Percentiles rank a stretch among this genome's conserved stretches.
Conservation (phyloP, 1,140 invertebrate genomes). For the Penaeus indicus region DNA sequence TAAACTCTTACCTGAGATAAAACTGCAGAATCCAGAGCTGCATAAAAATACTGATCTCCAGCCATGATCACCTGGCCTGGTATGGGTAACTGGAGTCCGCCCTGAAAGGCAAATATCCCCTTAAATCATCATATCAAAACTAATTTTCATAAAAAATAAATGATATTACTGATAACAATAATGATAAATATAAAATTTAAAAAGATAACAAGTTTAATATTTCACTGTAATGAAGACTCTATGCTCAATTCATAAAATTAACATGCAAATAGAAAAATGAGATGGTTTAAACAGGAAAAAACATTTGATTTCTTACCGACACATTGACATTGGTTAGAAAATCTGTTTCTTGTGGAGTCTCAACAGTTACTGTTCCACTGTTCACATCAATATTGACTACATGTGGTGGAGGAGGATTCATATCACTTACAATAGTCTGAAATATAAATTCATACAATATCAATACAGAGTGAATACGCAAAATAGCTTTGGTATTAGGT, state of each 20-base stretch:
- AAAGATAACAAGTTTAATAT: too few relatives aligned
- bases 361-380: slow-evolving; percentile 54
- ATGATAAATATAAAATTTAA: too few relatives aligned
- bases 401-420: slow-evolving; percentile 41
- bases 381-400: slow-evolving; percentile 60
- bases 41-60: slow-evolving; percentile 55
- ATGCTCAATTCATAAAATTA: background rate
- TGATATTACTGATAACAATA: background rate
- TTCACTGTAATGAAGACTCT: too few relatives aligned
- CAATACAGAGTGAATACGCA: background rate
- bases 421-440: slow-evolving; percentile 44
- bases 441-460: background rate
- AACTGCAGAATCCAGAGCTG: slow-evolving; percentile 45
- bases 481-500: background rate
- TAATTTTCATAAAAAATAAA: background rate
- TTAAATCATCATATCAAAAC: background rate
- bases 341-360: slow-evolving; percentile 48
- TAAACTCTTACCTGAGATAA: slow-evolving; percentile 37
- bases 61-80: slow-evolving; percentile 50
- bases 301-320: slow-evolving; percentile 8
- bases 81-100: slow-evolving; percentile 17
- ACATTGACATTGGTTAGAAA: slow-evolving; percentile 38
- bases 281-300: background rate
- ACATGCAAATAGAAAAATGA: background rate
- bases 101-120: background rate